A percentile compares a stretch with the other conserved stretches of the same genome.
These are phyloP conservation scores for Mola mola DNA, from an alignment of 2,113 vertebrate species.

Conservation along the genomic window DNA sequence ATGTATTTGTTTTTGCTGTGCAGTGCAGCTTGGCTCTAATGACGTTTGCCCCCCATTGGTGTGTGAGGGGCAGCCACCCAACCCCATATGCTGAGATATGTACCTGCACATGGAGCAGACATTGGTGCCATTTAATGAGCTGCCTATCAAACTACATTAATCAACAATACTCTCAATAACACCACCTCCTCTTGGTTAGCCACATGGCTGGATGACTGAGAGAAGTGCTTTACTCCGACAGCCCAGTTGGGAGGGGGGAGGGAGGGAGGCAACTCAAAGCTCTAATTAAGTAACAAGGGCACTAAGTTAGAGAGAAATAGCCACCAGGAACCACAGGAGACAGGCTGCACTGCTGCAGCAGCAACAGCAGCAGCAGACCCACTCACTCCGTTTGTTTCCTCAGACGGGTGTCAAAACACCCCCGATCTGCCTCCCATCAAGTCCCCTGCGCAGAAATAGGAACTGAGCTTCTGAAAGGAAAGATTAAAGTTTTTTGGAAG, in stretches of 20 bases:
- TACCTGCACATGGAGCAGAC: constrained; percentile 48
- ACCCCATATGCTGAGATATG: constrained; percentile 45
- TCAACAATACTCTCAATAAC: constrained; percentile 75
- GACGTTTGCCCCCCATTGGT: constrained; percentile 58
- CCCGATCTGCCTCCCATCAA: constrained; percentile 82
- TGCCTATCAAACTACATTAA: constrained; percentile 67
- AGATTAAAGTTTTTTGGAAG: constrained; percentile 89
- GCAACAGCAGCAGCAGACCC: constrained; percentile 58
- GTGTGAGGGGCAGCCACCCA: constrained; percentile 24
- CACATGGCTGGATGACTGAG: constrained; percentile 31
- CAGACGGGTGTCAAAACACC: constrained; percentile 83
- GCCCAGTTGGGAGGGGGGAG: too few species aligned
- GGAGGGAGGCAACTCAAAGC: constrained; percentile 55
- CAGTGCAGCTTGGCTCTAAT: constrained; percentile 67
- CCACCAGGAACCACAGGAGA: constrained; percentile 60
- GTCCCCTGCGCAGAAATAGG: constrained; percentile 78
- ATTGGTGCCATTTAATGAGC: constrained; percentile 73
- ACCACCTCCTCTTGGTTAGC: constrained; percentile 38
- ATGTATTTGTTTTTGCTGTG: constrained; percentile 65
- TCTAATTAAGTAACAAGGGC: constrained; percentile 66
- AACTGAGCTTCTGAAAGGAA: constrained; percentile 81
- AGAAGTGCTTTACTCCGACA: constrained; percentile 42
- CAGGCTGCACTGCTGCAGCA: constrained; percentile 53
- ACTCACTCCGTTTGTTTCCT: constrained; percentile 68
- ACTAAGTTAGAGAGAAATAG: constrained; percentile 64